These are phyloP conservation scores for Anoplius nigerrimus DNA, from an alignment of 2,888 invertebrate genomes.

Conservation along the genomic window DNA sequence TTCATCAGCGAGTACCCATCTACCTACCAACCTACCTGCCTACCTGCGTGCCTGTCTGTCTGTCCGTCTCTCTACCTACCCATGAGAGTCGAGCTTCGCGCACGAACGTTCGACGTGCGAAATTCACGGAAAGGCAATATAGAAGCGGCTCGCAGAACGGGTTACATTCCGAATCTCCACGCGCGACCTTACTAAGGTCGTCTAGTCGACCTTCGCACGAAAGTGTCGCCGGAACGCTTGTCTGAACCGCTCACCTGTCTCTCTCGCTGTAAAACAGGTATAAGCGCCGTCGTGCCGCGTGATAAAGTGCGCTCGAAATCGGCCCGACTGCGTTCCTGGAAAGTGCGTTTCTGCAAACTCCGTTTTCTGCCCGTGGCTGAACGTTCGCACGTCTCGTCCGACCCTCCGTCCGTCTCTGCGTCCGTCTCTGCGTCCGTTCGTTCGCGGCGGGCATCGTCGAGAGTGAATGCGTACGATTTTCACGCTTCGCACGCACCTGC, in stretches of 20 bases:
- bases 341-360: constrained; percentile 20
- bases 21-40: too few relatives aligned
- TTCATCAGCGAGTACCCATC: too few relatives aligned
- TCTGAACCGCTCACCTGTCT: constrained; percentile 29
- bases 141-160: constrained; percentile 22
- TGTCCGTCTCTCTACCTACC: too few relatives aligned
- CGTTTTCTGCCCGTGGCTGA: constrained; percentile 1
- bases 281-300: constrained; percentile 14
- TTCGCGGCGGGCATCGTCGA: neutral
- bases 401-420: too few relatives aligned
- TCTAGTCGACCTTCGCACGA: constrained; percentile 44
- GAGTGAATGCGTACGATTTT: constrained; percentile 22
- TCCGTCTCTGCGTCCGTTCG: too few relatives aligned
- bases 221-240: constrained; percentile 45
- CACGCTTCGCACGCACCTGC: constrained; percentile 2
- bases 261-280: constrained; percentile 25
- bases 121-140: constrained; percentile 14
- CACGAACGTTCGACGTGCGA: constrained; percentile 6
- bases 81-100: constrained; percentile 5
- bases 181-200: constrained; percentile 49
- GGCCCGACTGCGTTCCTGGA: constrained; percentile 31
- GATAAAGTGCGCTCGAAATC: constrained; percentile 40
- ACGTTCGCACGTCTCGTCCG: too few relatives aligned
- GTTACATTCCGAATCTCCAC: constrained; percentile 29
- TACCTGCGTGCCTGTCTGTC: too few relatives aligned